Evolutionary conservation across 1,140 invertebrate genomes (phyloP).

Genomic region (Drosophila bipectinata): DNA sequence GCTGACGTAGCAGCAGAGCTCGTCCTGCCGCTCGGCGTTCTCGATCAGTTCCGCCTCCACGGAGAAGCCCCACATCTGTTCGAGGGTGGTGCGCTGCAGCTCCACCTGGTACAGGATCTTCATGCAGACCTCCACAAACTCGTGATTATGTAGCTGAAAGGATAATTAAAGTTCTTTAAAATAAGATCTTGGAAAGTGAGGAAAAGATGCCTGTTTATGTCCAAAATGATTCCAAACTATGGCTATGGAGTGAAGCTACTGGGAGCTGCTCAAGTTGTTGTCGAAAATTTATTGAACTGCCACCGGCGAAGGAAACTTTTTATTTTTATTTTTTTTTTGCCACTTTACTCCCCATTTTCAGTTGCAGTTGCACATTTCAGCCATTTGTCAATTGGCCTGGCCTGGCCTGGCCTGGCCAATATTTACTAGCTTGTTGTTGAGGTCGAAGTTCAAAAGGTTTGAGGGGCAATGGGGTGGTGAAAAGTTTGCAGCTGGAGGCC

Average conservation of each 20-base stretch:
- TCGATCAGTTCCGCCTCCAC: conserved; percentile 98
- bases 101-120: conserved; percentile 99
- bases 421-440: conserved; percentile 61
- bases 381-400: conserved; percentile 44
- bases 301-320: conserved; percentile 39
- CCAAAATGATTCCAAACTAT: too few relatives aligned
- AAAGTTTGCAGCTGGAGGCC: conserved; percentile 47
- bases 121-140: conserved; percentile 97
- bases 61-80: conserved; percentile 98
- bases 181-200: conserved; percentile 30
- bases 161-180: background rate
- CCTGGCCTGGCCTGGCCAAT: conserved; percentile 25
- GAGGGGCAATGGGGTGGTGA: background rate
- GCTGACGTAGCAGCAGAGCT: conserved; percentile 98
- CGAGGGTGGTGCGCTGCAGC: conserved; percentile 92
- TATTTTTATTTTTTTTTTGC: conserved; percentile 29
- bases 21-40: conserved; percentile 97
- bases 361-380: conserved; percentile 56
- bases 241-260: conserved; percentile 16
- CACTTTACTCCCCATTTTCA: conserved; percentile 8
- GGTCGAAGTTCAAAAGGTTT: conserved; percentile 23
- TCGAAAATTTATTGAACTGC: conserved; percentile 72
- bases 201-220: too few relatives aligned
- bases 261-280: conserved; percentile 66
- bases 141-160: conserved; percentile 94